Evolutionary conservation across 2,888 invertebrate species (phyloP), one percentile per base, ranked within the genome.

Genomic region (Chrysolina oricalcia): DNA sequence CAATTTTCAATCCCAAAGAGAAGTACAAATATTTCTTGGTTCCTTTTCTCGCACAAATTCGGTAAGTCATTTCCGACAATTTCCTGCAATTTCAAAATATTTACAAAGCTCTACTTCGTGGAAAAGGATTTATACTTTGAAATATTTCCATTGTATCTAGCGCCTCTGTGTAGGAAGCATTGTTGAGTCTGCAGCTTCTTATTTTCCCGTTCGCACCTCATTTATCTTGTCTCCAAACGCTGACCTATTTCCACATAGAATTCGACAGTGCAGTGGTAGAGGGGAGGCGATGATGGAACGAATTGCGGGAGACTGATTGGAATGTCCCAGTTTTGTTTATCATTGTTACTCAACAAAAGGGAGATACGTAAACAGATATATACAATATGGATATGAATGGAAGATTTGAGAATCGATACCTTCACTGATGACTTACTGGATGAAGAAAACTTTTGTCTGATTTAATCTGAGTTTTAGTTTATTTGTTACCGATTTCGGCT

Each of bases 141-240:
- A 74, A 74, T 76, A 59, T 74, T 66, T 50, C 72, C 68, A 73
- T 76, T 76, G 71, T 72, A 78, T 72, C 67, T 72, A 66, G 72
- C 56, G 68, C 59, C 59, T 74, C 35, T 43, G 73, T 71, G 74
- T 73, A 70, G 73, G 71, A 74, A 63, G 73, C 75, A 78, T 78
- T 80, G 80, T 78, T 69, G 67, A 73, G 80, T 81, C 79, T 77
- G 80, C 72, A 78, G 81, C 78, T 82, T 81, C 79, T 78, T 80
- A 81, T 83, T 78, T 80, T 78, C 77, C 53, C 74, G 70, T 81
- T 82, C 83, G 81, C 81, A 81, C 83, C 82, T 83, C 82, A 81
- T 80, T 82, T 81, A 81, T 83, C 82, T 82, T 83, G 81, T 82
- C 81, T 76, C 79, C 80, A 74, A 80, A 81, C 81, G 76, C 80